These are phyloP conservation scores for Calliphora vicina DNA, from an alignment of 1,140 invertebrate species.

Conservation along the genomic window DNA sequence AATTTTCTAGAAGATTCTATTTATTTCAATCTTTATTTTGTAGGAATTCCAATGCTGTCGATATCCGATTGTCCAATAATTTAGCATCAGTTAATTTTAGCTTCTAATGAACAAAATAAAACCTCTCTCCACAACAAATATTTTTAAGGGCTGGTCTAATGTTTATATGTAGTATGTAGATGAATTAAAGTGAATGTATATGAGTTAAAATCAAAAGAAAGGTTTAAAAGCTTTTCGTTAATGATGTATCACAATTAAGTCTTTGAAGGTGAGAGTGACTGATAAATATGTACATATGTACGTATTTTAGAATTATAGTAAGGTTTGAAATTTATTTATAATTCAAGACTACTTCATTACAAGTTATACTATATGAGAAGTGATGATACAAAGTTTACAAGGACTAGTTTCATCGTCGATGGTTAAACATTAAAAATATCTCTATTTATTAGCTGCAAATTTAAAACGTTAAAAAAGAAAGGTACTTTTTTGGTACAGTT, in stretches of 20 bases:
- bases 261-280: background rate
- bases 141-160: no score
- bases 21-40: no score
- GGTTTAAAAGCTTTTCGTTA: slow-evolving; percentile 1
- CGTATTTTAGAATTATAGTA: background rate
- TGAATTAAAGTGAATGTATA: background rate
- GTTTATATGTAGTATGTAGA: background rate
- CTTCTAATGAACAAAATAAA: no score
- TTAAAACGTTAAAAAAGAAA: no score
- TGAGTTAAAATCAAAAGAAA: background rate
- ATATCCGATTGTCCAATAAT: no score
- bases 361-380: background rate
- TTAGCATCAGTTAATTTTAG: no score
- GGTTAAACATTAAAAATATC: background rate
- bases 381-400: background rate
- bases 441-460: no score
- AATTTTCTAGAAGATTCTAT: no score
- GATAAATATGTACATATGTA: no score
- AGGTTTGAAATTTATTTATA: background rate
- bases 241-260: background rate
- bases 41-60: no score
- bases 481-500: no score
- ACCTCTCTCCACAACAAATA: no score
- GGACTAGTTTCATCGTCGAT: background rate
- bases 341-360: background rate